Conservation (phyloP, 1,140 invertebrate species). For the Bombyx mandarina region DNA sequence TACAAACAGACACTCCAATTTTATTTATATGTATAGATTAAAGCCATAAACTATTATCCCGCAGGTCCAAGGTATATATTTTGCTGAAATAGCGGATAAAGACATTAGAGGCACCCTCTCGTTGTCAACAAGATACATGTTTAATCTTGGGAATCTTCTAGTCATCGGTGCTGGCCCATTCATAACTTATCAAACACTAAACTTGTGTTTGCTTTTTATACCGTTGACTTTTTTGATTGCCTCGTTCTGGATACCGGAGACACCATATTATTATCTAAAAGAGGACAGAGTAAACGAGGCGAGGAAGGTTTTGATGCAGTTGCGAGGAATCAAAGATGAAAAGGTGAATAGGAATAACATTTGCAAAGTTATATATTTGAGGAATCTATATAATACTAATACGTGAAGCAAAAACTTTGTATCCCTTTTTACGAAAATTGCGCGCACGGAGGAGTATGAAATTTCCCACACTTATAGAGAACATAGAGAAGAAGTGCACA, state of each 20-base stretch:
- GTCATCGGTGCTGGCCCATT: constrained; percentile 68
- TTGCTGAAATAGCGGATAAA: constrained; percentile 78
- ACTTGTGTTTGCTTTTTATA: constrained; percentile 49
- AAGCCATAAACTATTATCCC: constrained; percentile 18
- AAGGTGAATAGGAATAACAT: constrained; percentile 13
- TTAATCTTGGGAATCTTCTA: constrained; percentile 75
- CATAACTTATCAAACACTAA: constrained; percentile 56
- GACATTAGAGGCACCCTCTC: constrained; percentile 75
- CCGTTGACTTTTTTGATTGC: constrained; percentile 72
- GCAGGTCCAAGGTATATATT: constrained; percentile 73
- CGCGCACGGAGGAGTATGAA: no score
- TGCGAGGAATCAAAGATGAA: constrained; percentile 30
- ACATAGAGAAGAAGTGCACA: no score
- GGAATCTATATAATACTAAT: no score
- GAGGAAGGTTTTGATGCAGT: constrained; percentile 32
- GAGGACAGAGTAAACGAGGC: constrained; percentile 66
- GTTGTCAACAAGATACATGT: constrained; percentile 75
- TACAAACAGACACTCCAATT: no score
- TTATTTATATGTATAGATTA: neutral
- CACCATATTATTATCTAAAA: constrained; percentile 79
- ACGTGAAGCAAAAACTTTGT: no score
- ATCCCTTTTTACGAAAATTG: no score
- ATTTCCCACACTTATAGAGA: no score
- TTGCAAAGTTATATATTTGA: no score
- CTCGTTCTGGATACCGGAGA: constrained; percentile 81